phyloP scores from a whole-genome alignment of 2,888 invertebrate genomes.

The Oasisia sp. region DNA sequence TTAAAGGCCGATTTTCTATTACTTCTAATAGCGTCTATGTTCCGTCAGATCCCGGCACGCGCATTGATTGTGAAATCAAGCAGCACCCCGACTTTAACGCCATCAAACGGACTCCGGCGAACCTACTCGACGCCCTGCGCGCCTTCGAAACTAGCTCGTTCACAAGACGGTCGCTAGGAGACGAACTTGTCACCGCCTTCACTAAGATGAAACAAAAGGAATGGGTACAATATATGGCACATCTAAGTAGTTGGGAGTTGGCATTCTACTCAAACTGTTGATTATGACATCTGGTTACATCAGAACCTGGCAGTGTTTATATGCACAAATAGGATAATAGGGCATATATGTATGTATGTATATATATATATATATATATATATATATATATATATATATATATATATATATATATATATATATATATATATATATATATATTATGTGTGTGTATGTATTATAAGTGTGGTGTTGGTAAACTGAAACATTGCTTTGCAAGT shows the following conservation, averaged over 20 bases:
- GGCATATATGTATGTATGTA: no score
- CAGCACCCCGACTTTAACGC: conserved; percentile 29
- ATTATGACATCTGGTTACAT: neutral
- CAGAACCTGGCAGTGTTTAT: neutral
- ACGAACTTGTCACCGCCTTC: conserved; percentile 38
- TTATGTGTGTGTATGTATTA: no score
- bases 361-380: no score
- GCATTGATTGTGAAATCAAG: conserved; percentile 29
- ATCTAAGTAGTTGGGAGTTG: conserved; percentile 41
- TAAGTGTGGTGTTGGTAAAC: no score
- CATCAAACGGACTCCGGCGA: conserved; percentile 34
- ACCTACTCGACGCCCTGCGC: conserved; percentile 38
- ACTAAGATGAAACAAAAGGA: conserved; percentile 36
- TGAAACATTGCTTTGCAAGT: no score
- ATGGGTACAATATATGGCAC: conserved; percentile 36
- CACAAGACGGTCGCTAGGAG: conserved; percentile 34
- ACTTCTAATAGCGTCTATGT: neutral
- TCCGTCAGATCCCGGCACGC: conserved; percentile 38
- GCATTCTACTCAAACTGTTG: conserved; percentile 42
- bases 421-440: no score
- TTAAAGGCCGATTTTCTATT: neutral
- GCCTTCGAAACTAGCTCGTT: conserved; percentile 32
- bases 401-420: no score
- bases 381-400: no score
- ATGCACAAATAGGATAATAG: neutral